Evolutionary conservation across 2,888 invertebrate species (phyloP), one percentile per base, ranked within the genome.

Genomic region (Dromius quadrimaculatus): DNA sequence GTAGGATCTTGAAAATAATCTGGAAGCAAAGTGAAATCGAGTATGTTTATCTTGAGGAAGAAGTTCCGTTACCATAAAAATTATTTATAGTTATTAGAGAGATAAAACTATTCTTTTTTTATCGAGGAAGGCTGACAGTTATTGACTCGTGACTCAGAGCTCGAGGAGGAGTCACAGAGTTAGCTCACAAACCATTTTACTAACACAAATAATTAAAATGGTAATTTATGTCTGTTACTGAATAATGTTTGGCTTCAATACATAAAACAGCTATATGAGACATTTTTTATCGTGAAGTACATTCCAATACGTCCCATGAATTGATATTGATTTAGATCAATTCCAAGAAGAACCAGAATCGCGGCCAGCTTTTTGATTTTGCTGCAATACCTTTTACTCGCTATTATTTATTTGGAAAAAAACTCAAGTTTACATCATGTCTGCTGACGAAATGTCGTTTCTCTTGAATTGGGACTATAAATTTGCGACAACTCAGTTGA

Each of bases 141-240:
- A 64, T 64, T 64, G 47, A 45, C 45, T 45, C 63, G 63, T 64
- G 63, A 64, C 63, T 64, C 43, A 64, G 45, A 11, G 13, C 11
- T 41, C 41, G 41, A 41, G 50, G 50, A 54, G 50, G 36, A 59
- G 59, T 36, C 34, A 36, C 34, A 36, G 19, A 59, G 2, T 38
- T 38, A 19, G 20, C 59, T 59, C 59, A 15, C 11, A 36, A 64
- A 59, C 36, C 34, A 11, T 9, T 59, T 20, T 59, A 59, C 63
- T 34, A 50, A 50, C 65, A 65, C 50, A 65, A 65, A 65, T 65
- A 65, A 65, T 65, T 65, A 65, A 65, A 65, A 65, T 65, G 50
- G 22, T 65, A 65, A 65, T 65, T 65, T 65, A 65, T 54, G 65
- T 65, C 47, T 65, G 17, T 43, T 64, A 45, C 45, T 28, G 32